A percentile compares a stretch with the other conserved stretches of the same genome.
Evolutionary conservation across 2,888 invertebrate genomes (phyloP).

Genomic region (Neoscelio sp.): DNA sequence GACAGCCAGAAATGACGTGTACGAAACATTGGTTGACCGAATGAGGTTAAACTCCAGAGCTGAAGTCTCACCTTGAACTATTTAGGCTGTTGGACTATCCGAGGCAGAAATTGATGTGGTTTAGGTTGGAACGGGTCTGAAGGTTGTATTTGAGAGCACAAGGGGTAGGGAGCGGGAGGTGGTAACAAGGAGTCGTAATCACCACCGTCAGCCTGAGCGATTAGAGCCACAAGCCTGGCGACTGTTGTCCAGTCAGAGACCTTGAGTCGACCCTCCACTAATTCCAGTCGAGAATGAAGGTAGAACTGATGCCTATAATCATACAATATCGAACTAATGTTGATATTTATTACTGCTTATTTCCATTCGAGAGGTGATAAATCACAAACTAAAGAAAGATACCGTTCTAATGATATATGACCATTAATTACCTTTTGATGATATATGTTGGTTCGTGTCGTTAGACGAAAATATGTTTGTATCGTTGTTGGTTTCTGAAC

Average conservation of each 20-base stretch:
- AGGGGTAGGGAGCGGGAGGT: slow-evolving; percentile 86
- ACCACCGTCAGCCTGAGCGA: slow-evolving; percentile 89
- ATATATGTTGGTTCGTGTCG: slow-evolving; percentile 5
- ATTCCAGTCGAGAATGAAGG: slow-evolving; percentile 91
- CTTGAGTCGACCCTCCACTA: slow-evolving; percentile 89
- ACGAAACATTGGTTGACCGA: too few species aligned
- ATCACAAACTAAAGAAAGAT: slow-evolving; percentile 23
- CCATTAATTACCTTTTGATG: slow-evolving; percentile 50
- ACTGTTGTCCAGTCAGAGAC: slow-evolving; percentile 89
- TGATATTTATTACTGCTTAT: slow-evolving; percentile 35
- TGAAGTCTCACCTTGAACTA: too few species aligned
- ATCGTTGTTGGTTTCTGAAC: too few species aligned
- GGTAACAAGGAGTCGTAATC: slow-evolving; percentile 87
- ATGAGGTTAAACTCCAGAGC: too few species aligned
- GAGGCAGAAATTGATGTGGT: too few species aligned
- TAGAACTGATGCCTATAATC: slow-evolving; percentile 91
- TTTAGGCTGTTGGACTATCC: too few species aligned
- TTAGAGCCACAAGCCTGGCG: slow-evolving; percentile 89
- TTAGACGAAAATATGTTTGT: too few species aligned
- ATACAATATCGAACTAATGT: slow-evolving; percentile 40
- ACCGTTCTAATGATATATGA: slow-evolving; percentile 35
- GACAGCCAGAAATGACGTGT: not conserved
- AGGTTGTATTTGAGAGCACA: too few species aligned
- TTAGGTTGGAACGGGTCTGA: too few species aligned
- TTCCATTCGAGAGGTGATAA: slow-evolving; percentile 26